Evolutionary conservation across 2,888 invertebrate species (phyloP).

Genomic region (Eupeodes luniger): DNA sequence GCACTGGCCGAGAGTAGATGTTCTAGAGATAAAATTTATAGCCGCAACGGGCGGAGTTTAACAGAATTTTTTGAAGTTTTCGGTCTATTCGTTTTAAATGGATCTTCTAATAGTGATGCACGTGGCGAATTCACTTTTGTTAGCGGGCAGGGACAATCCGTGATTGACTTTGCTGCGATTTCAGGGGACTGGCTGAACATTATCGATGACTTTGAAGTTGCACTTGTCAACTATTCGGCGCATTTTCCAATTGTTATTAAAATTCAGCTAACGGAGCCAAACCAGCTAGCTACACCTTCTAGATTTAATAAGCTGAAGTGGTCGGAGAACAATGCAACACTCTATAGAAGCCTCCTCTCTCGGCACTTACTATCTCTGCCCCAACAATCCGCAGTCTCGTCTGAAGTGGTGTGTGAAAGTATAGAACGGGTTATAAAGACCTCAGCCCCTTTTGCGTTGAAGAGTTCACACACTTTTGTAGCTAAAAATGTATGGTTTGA

Average conservation of each 20-base stretch:
- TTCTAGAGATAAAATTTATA: no score
- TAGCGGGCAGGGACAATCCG: background rate
- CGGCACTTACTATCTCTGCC: background rate
- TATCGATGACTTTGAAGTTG: background rate
- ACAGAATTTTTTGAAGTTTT: background rate
- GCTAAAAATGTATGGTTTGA: constrained; percentile 2
- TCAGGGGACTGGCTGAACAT: background rate
- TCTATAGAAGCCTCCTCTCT: background rate
- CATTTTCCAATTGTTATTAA: no score
- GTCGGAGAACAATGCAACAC: background rate
- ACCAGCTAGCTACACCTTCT: background rate
- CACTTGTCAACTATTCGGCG: no score
- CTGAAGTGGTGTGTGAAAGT: background rate
- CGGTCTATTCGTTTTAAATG: constrained; percentile 8
- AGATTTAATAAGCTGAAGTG: constrained; percentile 1
- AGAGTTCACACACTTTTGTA: constrained; percentile 5
- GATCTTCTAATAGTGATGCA: background rate
- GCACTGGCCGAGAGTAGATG: no score
- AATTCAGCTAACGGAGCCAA: background rate
- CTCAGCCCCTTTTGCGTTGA: background rate
- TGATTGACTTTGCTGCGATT: background rate
- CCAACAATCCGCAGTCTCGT: background rate
- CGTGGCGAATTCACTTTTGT: background rate
- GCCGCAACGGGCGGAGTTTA: no score
- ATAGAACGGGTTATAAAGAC: background rate